These are phyloP conservation scores for Stenopsyche tienmushanensis DNA, from an alignment of 1,140 invertebrate genomes.

Conservation along the genomic window DNA sequence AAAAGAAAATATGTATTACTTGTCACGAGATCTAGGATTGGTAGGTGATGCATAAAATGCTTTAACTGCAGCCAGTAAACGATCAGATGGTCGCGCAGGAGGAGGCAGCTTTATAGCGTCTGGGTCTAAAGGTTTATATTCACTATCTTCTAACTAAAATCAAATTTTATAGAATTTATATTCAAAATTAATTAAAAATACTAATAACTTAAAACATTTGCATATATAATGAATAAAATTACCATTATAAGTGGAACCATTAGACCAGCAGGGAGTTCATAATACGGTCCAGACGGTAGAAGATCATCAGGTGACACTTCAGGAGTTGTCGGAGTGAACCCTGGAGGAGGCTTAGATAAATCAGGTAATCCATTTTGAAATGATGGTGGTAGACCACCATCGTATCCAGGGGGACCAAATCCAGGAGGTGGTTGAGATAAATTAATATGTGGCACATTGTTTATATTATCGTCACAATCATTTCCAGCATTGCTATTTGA, in stretches of 20 bases:
- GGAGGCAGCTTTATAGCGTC: constrained; percentile 87
- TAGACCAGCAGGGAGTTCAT: constrained; percentile 91
- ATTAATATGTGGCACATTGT: constrained; percentile 51
- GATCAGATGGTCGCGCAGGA: constrained; percentile 89
- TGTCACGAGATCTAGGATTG: constrained; percentile 91
- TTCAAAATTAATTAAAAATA: not conserved
- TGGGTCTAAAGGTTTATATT: constrained; percentile 88
- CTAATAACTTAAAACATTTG: no score
- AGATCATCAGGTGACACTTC: constrained; percentile 66
- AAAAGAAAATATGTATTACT: no score
- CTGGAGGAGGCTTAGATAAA: constrained; percentile 82
- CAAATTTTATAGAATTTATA: constrained; percentile 21
- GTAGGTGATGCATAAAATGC: constrained; percentile 92
- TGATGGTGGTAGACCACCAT: constrained; percentile 45
- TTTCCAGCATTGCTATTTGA: constrained; percentile 42
- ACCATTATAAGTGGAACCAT: constrained; percentile 93
- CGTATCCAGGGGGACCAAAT: constrained; percentile 50
- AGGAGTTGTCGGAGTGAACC: constrained; percentile 62
- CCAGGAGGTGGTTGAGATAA: constrained; percentile 62
- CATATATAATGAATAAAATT: no score
- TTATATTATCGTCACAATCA: constrained; percentile 49
- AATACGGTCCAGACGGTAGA: constrained; percentile 91
- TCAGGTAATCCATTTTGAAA: constrained; percentile 68
- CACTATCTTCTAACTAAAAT: constrained; percentile 80
- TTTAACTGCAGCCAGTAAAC: constrained; percentile 88